phyloP scores from a whole-genome alignment of 2,888 invertebrate species.

The Oligia fasciuncula region DNA sequence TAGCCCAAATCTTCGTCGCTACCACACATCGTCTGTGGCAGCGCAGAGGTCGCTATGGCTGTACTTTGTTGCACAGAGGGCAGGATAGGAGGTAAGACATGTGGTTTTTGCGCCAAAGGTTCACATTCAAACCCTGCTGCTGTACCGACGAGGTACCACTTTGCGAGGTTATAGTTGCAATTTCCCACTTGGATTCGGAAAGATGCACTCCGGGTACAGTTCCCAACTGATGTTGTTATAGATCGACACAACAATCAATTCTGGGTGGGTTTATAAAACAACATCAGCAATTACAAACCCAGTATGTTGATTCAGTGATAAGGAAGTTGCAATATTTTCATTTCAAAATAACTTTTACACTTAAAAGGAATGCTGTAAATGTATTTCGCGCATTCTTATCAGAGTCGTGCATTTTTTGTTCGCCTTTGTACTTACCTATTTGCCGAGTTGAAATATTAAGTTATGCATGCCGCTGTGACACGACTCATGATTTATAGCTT shows the following conservation, averaged over 20 bases:
- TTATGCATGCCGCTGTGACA: constrained; percentile 54
- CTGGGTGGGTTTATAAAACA: not conserved
- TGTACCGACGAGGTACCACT: too few species aligned
- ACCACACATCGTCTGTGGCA: too few species aligned
- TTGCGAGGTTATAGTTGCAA: too few species aligned
- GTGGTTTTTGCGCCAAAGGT: too few species aligned
- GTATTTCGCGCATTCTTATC: constrained; percentile 50
- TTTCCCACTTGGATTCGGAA: too few species aligned
- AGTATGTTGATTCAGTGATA: constrained; percentile 32
- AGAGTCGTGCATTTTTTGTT: constrained; percentile 61
- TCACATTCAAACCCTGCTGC: too few species aligned
- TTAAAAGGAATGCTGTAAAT: constrained; percentile 50
- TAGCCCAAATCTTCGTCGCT: too few species aligned
- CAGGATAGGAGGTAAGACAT: too few species aligned
- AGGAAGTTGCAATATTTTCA: constrained; percentile 45
- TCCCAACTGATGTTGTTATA: not conserved
- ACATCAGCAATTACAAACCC: not conserved
- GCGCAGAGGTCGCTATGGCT: too few species aligned
- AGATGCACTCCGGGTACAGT: not conserved
- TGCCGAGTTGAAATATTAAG: constrained; percentile 47
- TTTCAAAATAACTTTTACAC: constrained; percentile 41
- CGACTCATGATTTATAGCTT: constrained; percentile 53
- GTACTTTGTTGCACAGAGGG: too few species aligned
- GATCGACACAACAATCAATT: not conserved
- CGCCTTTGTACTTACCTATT: constrained; percentile 26